These are phyloP conservation scores for Chouioia cunea DNA, from an alignment of 2,888 invertebrate species.

Conservation along the genomic window DNA sequence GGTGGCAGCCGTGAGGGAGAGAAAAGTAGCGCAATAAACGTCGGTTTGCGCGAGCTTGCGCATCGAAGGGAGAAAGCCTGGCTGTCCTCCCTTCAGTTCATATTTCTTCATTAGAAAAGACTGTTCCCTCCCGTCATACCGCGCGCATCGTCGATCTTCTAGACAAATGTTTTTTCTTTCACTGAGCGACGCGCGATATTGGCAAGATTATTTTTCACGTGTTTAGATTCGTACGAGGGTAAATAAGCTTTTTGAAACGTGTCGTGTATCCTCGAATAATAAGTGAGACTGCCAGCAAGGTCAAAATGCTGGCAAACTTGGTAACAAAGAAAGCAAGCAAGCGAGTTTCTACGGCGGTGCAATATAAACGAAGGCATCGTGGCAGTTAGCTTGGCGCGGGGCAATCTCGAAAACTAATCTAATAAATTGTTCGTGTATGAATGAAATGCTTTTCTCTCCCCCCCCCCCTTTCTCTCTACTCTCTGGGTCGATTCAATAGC, in stretches of 20 bases:
- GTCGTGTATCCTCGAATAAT: too few species aligned
- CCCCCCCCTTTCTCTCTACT: neutral
- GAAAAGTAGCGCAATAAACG: conserved; percentile 57
- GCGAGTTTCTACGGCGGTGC: too few species aligned
- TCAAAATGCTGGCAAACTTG: neutral
- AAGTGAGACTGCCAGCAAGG: too few species aligned
- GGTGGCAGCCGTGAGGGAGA: conserved; percentile 51
- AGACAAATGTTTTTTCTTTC: too few species aligned
- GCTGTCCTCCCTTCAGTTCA: conserved; percentile 13
- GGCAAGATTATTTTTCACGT: too few species aligned
- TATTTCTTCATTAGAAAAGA: conserved; percentile 37
- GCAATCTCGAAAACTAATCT: conserved; percentile 27
- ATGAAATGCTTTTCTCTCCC: neutral
- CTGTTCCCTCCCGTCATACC: too few species aligned
- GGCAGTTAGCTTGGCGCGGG: too few species aligned
- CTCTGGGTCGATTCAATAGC: conserved; percentile 7
- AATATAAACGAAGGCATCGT: too few species aligned
- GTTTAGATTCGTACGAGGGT: too few species aligned
- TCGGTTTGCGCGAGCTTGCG: conserved; percentile 45
- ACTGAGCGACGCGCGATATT: too few species aligned
- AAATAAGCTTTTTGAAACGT: too few species aligned
- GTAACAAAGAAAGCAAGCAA: conserved; percentile 1
- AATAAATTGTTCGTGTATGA: conserved; percentile 32
- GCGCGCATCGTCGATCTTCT: too few species aligned
- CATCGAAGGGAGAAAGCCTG: neutral